phyloP scores from a whole-genome alignment of 2,797 vertebrate genomes.

The Brachymystax lenok region DNA sequence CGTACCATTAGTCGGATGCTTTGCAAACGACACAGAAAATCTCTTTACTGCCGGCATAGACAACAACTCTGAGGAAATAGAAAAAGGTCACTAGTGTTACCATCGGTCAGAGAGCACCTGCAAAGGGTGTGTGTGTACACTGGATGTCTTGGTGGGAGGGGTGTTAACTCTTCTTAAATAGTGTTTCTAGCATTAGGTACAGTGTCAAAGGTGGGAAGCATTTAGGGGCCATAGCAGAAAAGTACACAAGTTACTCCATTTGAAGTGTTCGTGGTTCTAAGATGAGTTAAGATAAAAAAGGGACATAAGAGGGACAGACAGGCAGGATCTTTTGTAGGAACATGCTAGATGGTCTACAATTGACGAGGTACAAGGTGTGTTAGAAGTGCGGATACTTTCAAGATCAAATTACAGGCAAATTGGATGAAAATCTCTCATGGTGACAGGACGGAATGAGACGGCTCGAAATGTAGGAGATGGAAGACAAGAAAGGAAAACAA shows the following conservation, averaged over 20 bases:
- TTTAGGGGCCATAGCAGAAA: conserved; percentile 26
- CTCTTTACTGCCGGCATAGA: conserved; percentile 99
- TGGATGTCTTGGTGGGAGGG: conserved; percentile 2
- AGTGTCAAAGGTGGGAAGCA: conserved; percentile 42
- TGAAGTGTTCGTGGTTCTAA: background rate
- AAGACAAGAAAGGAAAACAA: conserved; percentile 20
- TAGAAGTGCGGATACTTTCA: conserved; percentile 11
- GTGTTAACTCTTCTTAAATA: background rate
- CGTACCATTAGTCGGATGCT: conserved; percentile 99
- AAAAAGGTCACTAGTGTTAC: conserved; percentile 90
- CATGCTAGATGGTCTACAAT: background rate
- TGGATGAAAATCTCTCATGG: conserved; percentile 43
- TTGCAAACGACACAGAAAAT: conserved; percentile 99
- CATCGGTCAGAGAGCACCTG: conserved; percentile 63
- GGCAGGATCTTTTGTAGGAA: background rate
- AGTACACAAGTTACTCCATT: background rate
- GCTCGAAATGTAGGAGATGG: conserved; percentile 39
- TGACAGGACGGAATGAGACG: conserved; percentile 51
- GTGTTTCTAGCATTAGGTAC: background rate
- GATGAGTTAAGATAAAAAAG: background rate
- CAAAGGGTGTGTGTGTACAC: conserved; percentile 15
- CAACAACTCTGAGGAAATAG: conserved; percentile 99
- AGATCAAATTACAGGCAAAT: background rate
- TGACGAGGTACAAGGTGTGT: background rate
- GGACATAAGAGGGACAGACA: background rate